Base-by-base conservation (phyloP, 1,140 invertebrate species). In the Meloidogyne exigua region DNA sequence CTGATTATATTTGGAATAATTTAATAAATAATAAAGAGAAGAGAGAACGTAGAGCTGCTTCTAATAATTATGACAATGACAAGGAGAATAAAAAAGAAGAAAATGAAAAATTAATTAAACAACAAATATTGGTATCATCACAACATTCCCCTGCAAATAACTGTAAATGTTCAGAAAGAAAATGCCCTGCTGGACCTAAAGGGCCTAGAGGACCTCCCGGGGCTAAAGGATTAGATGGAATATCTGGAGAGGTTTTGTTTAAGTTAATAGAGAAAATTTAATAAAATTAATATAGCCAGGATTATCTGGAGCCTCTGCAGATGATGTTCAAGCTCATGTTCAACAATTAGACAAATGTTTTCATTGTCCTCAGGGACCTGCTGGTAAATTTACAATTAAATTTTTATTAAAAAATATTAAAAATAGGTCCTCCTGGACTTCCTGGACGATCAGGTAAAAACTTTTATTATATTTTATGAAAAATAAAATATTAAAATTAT, bases 271-370 rank as follows among this genome's bases (percentile, higher is more conserved):
- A 18, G 18, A 49, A 18, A 18, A 5, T 18, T 18, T 18, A 67
- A 36, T 39, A 12, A 5, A 21, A 10, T 23, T 25, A 23, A 21
- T 77, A 42, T 69, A 77, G 75, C 75, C 79, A 28, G 83, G 83
- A 44, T 64, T 73, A 28, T 71, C 82, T 21, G 82, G 83, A 23
- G 64, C 73, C 28, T 63, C 85, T 67, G 83, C 77, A 11, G 81
- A 81, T 18, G 83, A 84, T 72, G 71, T 84, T 63, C 28, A 72
- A 42, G 68, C 79, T 13, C 68, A 78, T 44, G 26, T 66, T 32
- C 79, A 71, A 9, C 76, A 82, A 57, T 44, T 71, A 11, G 76
- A 78, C 15, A 82, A 84, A 75, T 84, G 83, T 64, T 84, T 85
- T 79, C 80, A 79, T 57, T 84, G 83, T 66, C 83, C 83, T 36